phyloP scores from a whole-genome alignment of 2,797 vertebrate genomes.

The Schizopygopsis pylzovi region DNA sequence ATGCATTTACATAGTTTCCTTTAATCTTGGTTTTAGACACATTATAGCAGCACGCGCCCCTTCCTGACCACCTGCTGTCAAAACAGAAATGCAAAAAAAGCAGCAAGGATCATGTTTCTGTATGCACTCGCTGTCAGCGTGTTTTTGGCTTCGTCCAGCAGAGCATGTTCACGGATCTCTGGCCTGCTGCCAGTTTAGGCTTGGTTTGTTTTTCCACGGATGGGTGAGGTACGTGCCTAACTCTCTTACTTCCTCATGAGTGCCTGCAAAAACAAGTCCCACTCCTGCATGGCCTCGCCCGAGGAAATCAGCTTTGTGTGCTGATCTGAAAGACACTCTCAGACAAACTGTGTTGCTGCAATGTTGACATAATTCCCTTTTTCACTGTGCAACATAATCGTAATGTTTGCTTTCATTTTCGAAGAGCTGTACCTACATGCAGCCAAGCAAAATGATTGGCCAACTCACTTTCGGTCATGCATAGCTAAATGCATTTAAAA shows the following conservation, averaged over 20 bases:
- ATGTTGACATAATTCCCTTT: constrained; percentile 9
- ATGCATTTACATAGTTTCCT: neutral
- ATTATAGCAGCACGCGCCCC: neutral
- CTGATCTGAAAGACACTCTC: neutral
- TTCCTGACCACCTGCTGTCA: constrained; percentile 11
- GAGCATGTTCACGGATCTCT: constrained; percentile 35
- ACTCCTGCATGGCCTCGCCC: constrained; percentile 82
- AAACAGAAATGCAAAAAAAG: constrained; percentile 4
- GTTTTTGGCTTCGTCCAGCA: constrained; percentile 21
- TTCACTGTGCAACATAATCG: neutral
- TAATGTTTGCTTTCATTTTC: constrained; percentile 1
- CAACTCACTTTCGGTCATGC: constrained; percentile 40
- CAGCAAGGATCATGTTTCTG: neutral
- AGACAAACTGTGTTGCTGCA: constrained; percentile 12
- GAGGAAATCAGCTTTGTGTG: neutral
- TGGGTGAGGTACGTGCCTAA: constrained; percentile 83
- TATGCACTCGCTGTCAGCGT: constrained; percentile 27
- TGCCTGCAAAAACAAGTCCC: constrained; percentile 85
- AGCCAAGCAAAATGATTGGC: constrained; percentile 12
- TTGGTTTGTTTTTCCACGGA: constrained; percentile 68
- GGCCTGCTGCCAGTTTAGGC: constrained; percentile 45
- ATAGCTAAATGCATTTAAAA: constrained; percentile 37
- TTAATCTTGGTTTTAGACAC: neutral
- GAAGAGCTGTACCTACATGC: neutral
- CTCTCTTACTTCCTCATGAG: constrained; percentile 87